Evolutionary conservation across 2,797 vertebrate genomes (phyloP), one percentile per base, ranked within the genome.

Genomic region (Aythya fuligula): DNA sequence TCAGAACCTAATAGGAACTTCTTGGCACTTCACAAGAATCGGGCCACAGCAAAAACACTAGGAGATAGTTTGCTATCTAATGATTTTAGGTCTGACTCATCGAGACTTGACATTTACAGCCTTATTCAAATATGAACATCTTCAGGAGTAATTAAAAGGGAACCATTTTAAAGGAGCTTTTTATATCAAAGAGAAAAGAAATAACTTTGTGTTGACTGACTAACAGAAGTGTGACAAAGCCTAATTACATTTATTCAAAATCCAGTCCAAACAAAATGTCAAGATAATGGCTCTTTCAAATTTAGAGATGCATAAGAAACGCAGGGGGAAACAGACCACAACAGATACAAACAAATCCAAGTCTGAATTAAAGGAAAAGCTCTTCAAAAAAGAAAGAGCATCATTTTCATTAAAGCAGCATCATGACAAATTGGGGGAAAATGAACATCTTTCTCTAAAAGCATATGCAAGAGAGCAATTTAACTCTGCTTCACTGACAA

Each of bases 221-320:
- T 92, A 43, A 69, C 93, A 95, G 56, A 95, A 73, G 61, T 21
- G 3, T 94, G 74, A 82, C 85, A 95, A 89, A 85, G 65, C 65
- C 85, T 93, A 88, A 88, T 87, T 93, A 57, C 43, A 79, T 89
- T 93, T 94, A 41, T 90, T 90, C 79, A 93, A 88, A 90, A 80
- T 81, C 80, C 65, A 96, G 53, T 39, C 77, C 85, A 94, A 94
- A 94, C 76, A 96, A 97, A 93, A 94, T 76, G 80, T 90, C 93
- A 94, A 84, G 67, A 90, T 79, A 93, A 94, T 82, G 80, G 34
- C 66, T 49, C 36, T 71, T 83, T 91, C 89, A 94, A 82, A 76
- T 86, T 84, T 47, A 65, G 38, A 79, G 53, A 43, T 71, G 13
- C 32, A 13, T 45, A 90, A 84, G 64, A 65, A 94, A 67, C 0